Percentiles rank a stretch among this genome's conserved stretches.
Conservation (phyloP, 1,140 invertebrate species). For the Coelopa frigida region DNA sequence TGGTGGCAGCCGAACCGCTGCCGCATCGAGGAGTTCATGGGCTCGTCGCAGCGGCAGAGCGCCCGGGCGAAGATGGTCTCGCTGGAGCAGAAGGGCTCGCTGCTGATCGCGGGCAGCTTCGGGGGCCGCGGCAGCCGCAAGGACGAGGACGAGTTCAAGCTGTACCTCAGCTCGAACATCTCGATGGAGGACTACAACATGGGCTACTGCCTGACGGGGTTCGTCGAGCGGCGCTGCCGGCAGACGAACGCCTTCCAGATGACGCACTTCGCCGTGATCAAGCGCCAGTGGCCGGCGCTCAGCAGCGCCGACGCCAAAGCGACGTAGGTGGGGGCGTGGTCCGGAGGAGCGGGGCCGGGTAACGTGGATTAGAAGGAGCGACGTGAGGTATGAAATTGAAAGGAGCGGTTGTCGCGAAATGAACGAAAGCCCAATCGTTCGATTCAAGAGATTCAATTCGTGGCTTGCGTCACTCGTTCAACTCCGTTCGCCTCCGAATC, state of each 20-base stretch:
- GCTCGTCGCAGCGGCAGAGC: conserved; percentile 58
- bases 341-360: too few relatives aligned
- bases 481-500: too few relatives aligned
- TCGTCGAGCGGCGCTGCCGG: conserved; percentile 70
- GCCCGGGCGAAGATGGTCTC: conserved; percentile 74
- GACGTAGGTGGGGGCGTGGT: too few relatives aligned
- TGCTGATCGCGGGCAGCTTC: conserved; percentile 62
- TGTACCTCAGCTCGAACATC: conserved; percentile 43
- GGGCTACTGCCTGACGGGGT: conserved; percentile 81
- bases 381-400: too few relatives aligned
- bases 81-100: conserved; percentile 60
- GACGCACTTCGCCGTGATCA: conserved; percentile 78
- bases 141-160: conserved; percentile 36
- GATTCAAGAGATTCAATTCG: too few relatives aligned
- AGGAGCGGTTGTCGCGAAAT: too few relatives aligned
- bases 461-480: too few relatives aligned
- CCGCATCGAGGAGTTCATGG: conserved; percentile 75
- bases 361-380: too few relatives aligned
- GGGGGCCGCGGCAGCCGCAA: conserved; percentile 2
- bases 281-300: conserved; percentile 52
- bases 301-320: too few relatives aligned
- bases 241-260: conserved; percentile 71
- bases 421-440: too few relatives aligned
- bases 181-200: conserved; percentile 74
- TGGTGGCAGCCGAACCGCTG: conserved; percentile 77